Evolutionary conservation across 2,888 invertebrate species (phyloP), one percentile per base, ranked within the genome.

Genomic region (Xylocampa areola): DNA sequence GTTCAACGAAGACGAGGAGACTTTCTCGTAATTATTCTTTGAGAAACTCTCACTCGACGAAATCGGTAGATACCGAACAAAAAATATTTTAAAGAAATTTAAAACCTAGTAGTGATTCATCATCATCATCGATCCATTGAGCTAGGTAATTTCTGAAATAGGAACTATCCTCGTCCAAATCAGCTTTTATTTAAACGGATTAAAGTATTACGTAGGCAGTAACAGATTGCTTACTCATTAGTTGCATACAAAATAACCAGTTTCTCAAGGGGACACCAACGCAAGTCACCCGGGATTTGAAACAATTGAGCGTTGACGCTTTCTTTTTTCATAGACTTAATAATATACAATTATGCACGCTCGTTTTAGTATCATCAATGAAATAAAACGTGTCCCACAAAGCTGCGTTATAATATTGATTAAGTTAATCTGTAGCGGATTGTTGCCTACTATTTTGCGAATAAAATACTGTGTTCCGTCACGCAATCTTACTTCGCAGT

Each of bases 341-440:
- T 5, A 21, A 13, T 2, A 29, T 19, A 11, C 14, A 2, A 2
- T n/a, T n/a, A n/a, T 36, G 14, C 33, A 16, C 11, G 23, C 21
- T 11, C 37, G 44, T 35, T 41, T 33, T 27, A 11, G 29, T 33
- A 47, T 29, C 0, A 32, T 61, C 55, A 70, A 76, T 63, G 68
- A 59, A 64, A 70, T 33, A 70, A 59, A 60, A 43, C 40, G 30
- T 59, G 43, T 51, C 14, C 36, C 30, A 52, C 53, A 63, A 61
- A 76, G 73, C 76, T 77, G 71, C 68, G 71, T 77, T 80, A 77
- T 80, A 66, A 73, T 86, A 88, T 86, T 81, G 86, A 85, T 86
- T 84, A 86, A 82, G 85, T 61, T 77, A 84, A 86, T 82, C 37
- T 64, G 62, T 69, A 57, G 72, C 67, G 66, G 69, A 78, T 77